phyloP scores from a whole-genome alignment of 2,888 invertebrate species.

The Dilophus febrilis region DNA sequence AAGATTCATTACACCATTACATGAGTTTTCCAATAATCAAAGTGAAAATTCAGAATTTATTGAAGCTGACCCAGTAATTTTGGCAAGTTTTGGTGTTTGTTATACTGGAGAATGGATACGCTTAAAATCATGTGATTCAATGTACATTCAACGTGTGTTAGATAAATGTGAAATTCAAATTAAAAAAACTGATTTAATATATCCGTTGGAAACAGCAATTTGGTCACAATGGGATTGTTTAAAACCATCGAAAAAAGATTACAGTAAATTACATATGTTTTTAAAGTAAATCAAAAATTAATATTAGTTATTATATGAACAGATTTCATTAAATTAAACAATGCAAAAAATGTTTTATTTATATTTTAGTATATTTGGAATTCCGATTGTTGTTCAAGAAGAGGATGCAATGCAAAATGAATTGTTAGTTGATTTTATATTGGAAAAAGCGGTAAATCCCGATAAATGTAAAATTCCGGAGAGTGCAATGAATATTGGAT shows the following conservation, averaged over 20 bases:
- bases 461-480: constrained; percentile 11
- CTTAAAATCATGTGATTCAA: not conserved
- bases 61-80: constrained; percentile 23
- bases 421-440: constrained; percentile 18
- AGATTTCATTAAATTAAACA: constrained; percentile 5
- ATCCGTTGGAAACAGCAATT: constrained; percentile 21
- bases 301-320: constrained; percentile 1
- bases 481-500: constrained; percentile 19
- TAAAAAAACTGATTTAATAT: constrained; percentile 15
- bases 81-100: constrained; percentile 27
- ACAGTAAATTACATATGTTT: constrained; percentile 20
- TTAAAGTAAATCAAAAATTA: constrained; percentile 18
- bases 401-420: constrained; percentile 15
- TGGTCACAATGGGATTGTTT: constrained; percentile 27
- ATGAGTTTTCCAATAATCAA: constrained; percentile 14
- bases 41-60: constrained; percentile 16
- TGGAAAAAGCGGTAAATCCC: constrained; percentile 15
- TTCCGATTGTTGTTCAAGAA: constrained; percentile 22
- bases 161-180: constrained; percentile 16
- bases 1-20: constrained; percentile 15
- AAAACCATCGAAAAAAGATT: constrained; percentile 17
- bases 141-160: not conserved
- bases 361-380: constrained; percentile 24
- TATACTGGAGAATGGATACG: constrained; percentile 26
- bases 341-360: constrained; percentile 6